Evolutionary conservation across 2,113 vertebrate species (phyloP).

Genomic region (Dipodomys spectabilis): DNA sequence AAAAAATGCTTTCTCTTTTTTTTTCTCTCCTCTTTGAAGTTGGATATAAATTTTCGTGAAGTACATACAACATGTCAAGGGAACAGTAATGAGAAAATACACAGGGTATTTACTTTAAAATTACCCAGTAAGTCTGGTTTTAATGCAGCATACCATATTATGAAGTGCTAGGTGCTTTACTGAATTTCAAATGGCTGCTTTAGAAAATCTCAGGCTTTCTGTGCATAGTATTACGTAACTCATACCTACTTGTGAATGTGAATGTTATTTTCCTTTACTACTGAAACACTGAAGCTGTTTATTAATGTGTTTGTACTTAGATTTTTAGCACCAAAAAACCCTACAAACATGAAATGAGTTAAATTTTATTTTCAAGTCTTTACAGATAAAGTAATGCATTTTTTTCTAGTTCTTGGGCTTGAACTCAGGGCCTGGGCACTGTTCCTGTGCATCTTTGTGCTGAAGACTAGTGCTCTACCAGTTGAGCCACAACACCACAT

Average conservation of each 20-base stretch:
- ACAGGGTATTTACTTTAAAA: conserved; percentile 28
- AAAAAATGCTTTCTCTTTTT: conserved; percentile 42
- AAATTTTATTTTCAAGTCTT: background rate
- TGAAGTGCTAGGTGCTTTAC: background rate
- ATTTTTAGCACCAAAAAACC: background rate
- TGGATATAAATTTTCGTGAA: conserved; percentile 61
- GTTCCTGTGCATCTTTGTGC: too few species aligned
- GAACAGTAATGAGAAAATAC: conserved; percentile 60
- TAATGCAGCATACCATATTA: background rate
- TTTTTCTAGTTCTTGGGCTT: background rate
- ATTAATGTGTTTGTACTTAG: conserved; percentile 34
- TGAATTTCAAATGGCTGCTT: background rate
- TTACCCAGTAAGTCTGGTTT: conserved; percentile 49
- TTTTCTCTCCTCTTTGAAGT: conserved; percentile 57
- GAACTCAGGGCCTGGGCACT: too few species aligned
- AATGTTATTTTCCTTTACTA: conserved; percentile 24
- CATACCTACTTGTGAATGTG: background rate
- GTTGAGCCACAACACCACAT: too few species aligned
- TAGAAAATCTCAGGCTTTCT: background rate
- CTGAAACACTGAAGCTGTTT: background rate
- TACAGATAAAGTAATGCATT: background rate
- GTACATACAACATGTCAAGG: conserved; percentile 61
- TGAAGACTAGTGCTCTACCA: too few species aligned
- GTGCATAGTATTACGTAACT: background rate
- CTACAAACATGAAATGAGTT: background rate